Evolutionary conservation across 1,140 invertebrate species (phyloP), one percentile per base, ranked within the genome.

Genomic region (Oncopeltus fasciatus): DNA sequence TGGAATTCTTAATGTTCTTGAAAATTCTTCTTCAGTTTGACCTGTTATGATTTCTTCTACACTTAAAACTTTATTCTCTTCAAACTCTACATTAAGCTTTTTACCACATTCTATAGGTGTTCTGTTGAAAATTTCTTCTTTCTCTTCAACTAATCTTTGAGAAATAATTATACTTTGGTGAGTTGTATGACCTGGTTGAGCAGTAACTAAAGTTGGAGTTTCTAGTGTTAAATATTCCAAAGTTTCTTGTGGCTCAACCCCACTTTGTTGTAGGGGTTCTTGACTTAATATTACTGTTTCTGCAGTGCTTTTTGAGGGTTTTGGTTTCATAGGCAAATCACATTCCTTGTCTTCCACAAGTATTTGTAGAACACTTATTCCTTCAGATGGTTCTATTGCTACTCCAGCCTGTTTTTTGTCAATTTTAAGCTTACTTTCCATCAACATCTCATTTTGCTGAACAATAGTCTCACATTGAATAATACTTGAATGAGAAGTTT

Each of bases 371-470:
- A 69, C 58, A 44, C 62, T 65, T 51, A 69, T 53, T 38, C 70
- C 59, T 64, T 70, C 60, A 43, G 61, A 68, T 63, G 67, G 65
- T 66, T 68, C 68, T 60, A 71, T 66, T 9, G 70, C 67, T 59
- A 74, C 63, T 43, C 71, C 68, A 27, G 70, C 69, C 43, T 66
- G 63, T 63, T 72, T 61, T 64, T 65, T 20, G 73, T 68, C 69
- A 57, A 60, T 68, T 60, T 20, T 58, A 60, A 9, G 67, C 20
- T 4, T 57, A 73, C 74, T 66, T 38, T 67, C 66, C 51, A 81
- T 75, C 49, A 70, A 65, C 46, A 69, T 70, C 71, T 81, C 80
- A 59, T 74, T 74, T 68, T 81, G 79, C 1, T 76, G 73, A 38
- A 74, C 65, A 29, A 76, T 63, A 26, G 74, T 70, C 71, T 80